phyloP scores from a whole-genome alignment of 2,113 vertebrate genomes.

The Carlito syrichta region DNA sequence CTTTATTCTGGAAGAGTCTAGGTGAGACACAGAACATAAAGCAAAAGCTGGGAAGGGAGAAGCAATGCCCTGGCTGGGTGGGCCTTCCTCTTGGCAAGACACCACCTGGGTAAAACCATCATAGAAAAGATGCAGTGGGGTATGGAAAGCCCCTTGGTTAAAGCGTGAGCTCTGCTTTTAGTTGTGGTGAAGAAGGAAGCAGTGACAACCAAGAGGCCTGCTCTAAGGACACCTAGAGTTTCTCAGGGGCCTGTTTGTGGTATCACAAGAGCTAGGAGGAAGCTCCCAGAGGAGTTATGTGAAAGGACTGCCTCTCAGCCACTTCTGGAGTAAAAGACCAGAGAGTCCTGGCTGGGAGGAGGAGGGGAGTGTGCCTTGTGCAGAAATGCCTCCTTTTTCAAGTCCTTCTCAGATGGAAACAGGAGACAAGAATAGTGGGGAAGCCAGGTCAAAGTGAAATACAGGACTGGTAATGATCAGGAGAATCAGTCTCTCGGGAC shows the following conservation, averaged over 20 bases:
- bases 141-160: constrained; percentile 32
- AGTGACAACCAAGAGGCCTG: not conserved
- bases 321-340: not conserved
- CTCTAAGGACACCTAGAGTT: not conserved
- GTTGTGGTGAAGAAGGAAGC: not conserved
- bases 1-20: not conserved
- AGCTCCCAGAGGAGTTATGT: accelerated
- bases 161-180: not conserved
- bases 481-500: no score
- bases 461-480: not conserved
- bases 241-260: not conserved
- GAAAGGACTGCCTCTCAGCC: not conserved
- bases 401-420: not conserved
- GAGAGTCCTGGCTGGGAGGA: not conserved
- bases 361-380: no score
- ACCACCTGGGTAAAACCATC: not conserved
- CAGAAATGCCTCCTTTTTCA: not conserved
- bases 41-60: not conserved
- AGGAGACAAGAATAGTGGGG: not conserved
- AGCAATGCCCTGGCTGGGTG: not conserved
- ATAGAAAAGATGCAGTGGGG: not conserved
- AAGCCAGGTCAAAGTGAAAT: no score
- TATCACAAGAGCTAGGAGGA: not conserved
- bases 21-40: not conserved
- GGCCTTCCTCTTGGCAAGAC: not conserved